Percentiles rank a stretch among this genome's conserved stretches.
phyloP scores from a whole-genome alignment of 2,797 vertebrate species.

The Hypotaenidia philippensis region DNA sequence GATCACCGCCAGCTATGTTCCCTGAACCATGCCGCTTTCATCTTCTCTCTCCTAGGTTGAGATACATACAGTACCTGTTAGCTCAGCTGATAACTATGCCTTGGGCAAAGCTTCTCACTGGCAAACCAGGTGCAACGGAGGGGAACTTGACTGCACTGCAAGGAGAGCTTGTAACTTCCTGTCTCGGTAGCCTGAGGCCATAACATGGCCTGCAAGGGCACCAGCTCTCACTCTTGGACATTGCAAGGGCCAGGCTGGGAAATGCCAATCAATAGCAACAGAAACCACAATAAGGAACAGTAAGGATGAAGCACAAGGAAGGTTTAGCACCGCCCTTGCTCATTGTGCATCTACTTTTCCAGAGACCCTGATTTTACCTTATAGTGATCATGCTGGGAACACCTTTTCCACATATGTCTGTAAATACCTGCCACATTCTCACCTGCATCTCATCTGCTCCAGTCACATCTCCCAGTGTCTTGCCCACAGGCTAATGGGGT shows the following conservation, averaged over 20 bases:
- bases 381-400: fast-evolving
- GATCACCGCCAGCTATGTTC: background rate
- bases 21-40: background rate
- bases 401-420: background rate
- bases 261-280: background rate
- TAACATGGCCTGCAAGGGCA: background rate
- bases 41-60: background rate
- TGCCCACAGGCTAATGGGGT: background rate
- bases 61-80: background rate
- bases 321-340: background rate
- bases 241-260: background rate
- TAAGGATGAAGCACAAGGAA: background rate
- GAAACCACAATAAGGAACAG: background rate
- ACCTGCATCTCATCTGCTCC: background rate
- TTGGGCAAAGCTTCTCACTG: background rate
- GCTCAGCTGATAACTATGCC: background rate
- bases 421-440: background rate
- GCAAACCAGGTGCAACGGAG: fast-evolving
- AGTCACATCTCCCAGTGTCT: background rate
- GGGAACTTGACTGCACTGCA: fast-evolving
- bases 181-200: background rate
- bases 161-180: background rate
- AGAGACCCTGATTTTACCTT: background rate
- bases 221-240: fast-evolving
- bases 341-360: background rate